phyloP scores from a whole-genome alignment of 2,113 vertebrate species.

The Dendropsophus ebraccatus region DNA sequence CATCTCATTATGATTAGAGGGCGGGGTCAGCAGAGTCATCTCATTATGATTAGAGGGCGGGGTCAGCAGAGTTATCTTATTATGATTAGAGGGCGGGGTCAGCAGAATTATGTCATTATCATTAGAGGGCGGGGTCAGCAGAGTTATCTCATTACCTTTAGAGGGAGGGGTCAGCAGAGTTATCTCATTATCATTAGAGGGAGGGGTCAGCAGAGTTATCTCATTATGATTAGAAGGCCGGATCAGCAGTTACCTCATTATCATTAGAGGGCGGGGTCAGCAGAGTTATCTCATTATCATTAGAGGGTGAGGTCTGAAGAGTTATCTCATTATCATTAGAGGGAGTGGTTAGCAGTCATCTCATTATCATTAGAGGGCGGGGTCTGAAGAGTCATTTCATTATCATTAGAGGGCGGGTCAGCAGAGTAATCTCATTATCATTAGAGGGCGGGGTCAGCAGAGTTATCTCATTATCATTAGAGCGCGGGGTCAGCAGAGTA shows the following conservation, averaged over 20 bases:
- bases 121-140: neutral
- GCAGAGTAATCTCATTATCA: neutral
- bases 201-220: neutral
- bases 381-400: neutral
- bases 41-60: neutral
- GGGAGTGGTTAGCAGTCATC: neutral
- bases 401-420: no score
- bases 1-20: neutral
- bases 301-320: neutral
- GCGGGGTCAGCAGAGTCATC: neutral
- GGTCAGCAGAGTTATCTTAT: neutral
- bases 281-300: neutral
- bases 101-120: neutral
- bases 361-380: neutral
- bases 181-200: neutral
- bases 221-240: neutral
- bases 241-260: neutral
- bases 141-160: neutral
- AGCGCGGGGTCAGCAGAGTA: neutral
- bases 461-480: neutral
- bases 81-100: neutral
- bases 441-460: neutral
- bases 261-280: neutral
- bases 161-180: neutral
- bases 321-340: neutral